Percentiles rank a stretch among this genome's conserved stretches.
Conservation (phyloP, 2,888 invertebrate species). For the Cremastinae sp. region DNA sequence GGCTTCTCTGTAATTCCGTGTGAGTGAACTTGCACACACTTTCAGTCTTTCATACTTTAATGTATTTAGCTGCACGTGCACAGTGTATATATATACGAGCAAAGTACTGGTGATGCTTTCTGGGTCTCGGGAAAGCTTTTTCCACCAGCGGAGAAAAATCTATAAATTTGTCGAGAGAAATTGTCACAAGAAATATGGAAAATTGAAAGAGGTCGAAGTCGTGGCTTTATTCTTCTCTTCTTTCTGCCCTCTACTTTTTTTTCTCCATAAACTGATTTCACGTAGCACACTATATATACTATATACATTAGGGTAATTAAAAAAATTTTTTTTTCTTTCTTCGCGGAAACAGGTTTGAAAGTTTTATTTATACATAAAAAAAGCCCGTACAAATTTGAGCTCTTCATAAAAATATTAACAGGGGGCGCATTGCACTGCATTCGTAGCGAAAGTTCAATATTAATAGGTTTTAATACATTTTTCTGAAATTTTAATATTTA, state of each 20-base stretch:
- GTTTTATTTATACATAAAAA: too few relatives aligned
- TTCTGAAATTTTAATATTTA: too few relatives aligned
- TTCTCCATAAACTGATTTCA: too few relatives aligned
- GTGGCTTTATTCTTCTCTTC: constrained; percentile 47
- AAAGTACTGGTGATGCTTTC: constrained; percentile 1
- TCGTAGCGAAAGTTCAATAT: too few relatives aligned
- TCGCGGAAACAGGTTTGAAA: not conserved
- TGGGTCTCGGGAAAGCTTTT: constrained; percentile 20
- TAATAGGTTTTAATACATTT: too few relatives aligned
- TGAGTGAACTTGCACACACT: constrained; percentile 12
- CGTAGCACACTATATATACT: too few relatives aligned
- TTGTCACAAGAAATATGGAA: constrained; percentile 73
- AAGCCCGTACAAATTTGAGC: too few relatives aligned
- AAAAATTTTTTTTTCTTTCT: too few relatives aligned
- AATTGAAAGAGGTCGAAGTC: constrained; percentile 69
- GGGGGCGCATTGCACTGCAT: too few relatives aligned
- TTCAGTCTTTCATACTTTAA: constrained; percentile 27
- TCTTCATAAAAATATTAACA: too few relatives aligned
- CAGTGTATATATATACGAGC: constrained; percentile 9
- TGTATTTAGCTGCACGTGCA: constrained; percentile 25
- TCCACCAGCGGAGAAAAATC: constrained; percentile 67
- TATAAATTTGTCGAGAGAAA: constrained; percentile 74
- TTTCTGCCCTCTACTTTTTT: constrained; percentile 25
- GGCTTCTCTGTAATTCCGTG: constrained; percentile 25
- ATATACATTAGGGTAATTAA: too few relatives aligned